Percentiles rank a stretch among this genome's conserved stretches.
Conservation (phyloP, 2,113 vertebrate genomes). For the Genyomyrus donnyi region DNA sequence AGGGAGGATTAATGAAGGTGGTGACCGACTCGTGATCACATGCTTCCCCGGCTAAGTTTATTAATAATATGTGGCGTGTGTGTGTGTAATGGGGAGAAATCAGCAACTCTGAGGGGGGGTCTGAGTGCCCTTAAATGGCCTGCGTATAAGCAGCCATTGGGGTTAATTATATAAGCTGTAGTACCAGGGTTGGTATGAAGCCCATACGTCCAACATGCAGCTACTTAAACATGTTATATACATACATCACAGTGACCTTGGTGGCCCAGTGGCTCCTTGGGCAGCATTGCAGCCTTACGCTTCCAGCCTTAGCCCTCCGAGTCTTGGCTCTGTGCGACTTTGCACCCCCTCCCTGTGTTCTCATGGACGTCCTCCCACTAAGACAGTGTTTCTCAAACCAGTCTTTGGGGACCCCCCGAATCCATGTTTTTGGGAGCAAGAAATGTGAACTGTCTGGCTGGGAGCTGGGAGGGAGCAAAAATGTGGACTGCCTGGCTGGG, state of each 20-base stretch:
- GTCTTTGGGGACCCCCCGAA: neutral
- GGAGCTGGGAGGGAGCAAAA: neutral
- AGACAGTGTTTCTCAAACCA: neutral
- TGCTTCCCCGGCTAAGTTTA: slow-evolving; percentile 39
- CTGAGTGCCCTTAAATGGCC: slow-evolving; percentile 37
- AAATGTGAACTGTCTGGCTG: neutral
- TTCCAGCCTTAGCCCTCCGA: neutral
- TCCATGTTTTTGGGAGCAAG: neutral
- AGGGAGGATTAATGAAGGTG: slow-evolving; percentile 33
- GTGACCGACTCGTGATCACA: slow-evolving; percentile 37
- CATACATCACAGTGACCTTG: neutral
- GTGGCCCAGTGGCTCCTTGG: neutral
- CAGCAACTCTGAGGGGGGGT: slow-evolving; percentile 16
- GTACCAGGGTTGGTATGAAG: neutral
- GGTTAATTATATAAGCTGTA: neutral
- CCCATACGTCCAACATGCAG: neutral
- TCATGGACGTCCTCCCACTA: neutral
- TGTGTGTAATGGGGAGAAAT: slow-evolving; percentile 32
- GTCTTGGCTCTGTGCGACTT: neutral
- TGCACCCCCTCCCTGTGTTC: neutral
- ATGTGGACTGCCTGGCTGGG: neutral
- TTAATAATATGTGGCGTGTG: slow-evolving; percentile 45
- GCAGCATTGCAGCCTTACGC: neutral
- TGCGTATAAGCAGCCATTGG: neutral
- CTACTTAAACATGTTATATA: neutral